Evolutionary conservation across 2,113 vertebrate genomes (phyloP), one percentile per base, ranked within the genome.

Genomic region (Pomatorhinus ruficollis): DNA sequence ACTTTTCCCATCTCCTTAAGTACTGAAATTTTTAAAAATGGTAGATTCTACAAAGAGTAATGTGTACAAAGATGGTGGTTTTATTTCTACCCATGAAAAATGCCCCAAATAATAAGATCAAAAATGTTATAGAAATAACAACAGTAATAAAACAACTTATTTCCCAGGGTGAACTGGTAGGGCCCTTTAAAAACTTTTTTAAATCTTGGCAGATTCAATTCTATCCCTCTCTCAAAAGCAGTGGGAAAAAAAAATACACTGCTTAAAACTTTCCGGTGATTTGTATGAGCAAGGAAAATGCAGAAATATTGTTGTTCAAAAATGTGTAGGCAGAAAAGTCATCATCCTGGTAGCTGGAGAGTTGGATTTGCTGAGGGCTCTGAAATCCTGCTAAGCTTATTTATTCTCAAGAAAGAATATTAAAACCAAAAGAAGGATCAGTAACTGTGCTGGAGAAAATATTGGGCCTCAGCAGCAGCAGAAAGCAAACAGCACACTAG

Each of bases 81-180:
- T 80, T 76, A 12, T 9, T 76, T 61, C 31, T n/a, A 31, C 0
- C 0, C 6, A 9, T 63, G 14, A 23, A 69, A 87, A 78, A 11
- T 0, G 0, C 3, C 9, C 7, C 30, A 65, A 83, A 53, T 16
- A 17, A 16, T 28, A 66, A 45, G 6, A 59, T 14, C 1, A 72
- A 64, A 83, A 80, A 44, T 27, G 4, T n/a, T 42, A 13, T 24
- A 47, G 4, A 47, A 69, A 75, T 47, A 1, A 31, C 40, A 70
- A 37, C 10, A 88, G 19, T 10, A 77, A 28, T 13, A 74, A 69
- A 70, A 8, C 16, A 66, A 71, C 40, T 22, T n/a, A 25, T 68
- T 54, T 72, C 31, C 49, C 45, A 37, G 20, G 42, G 33, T 42
- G 54, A 76, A 54, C 13, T 65, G 10, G 17, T 15, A 56, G 12